These are phyloP conservation scores for Neocloeon triangulifer DNA, from an alignment of 1,140 invertebrate species.

Conservation along the genomic window DNA sequence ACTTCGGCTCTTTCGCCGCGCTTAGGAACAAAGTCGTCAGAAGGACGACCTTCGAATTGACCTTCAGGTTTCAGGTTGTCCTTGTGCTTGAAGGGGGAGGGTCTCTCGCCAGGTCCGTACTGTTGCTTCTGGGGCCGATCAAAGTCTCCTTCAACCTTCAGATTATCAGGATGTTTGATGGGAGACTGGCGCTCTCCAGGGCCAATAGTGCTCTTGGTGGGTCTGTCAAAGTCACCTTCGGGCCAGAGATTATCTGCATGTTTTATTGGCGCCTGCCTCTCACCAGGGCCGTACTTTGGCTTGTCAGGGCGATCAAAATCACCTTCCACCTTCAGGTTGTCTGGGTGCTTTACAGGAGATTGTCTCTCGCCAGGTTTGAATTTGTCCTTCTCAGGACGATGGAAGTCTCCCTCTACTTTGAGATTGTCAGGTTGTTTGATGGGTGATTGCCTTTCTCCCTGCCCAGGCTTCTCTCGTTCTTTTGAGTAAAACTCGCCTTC, in stretches of 20 bases:
- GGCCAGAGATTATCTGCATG: slow-evolving; percentile 28
- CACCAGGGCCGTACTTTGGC: neutral
- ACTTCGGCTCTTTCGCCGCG: slow-evolving; percentile 12
- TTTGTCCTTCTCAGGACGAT: slow-evolving; percentile 9
- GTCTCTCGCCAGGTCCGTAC: slow-evolving; percentile 18
- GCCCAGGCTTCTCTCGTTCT: slow-evolving; percentile 12
- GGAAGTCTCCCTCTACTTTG: slow-evolving; percentile 5
- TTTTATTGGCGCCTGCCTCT: slow-evolving; percentile 9
- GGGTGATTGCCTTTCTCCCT: slow-evolving; percentile 8
- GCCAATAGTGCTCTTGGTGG: slow-evolving; percentile 15
- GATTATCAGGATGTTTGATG: slow-evolving; percentile 26
- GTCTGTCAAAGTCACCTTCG: slow-evolving; percentile 22
- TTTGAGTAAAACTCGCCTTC: slow-evolving; percentile 15
- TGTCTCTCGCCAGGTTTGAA: slow-evolving; percentile 13
- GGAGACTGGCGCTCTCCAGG: slow-evolving; percentile 17
- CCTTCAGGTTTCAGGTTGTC: slow-evolving; percentile 12
- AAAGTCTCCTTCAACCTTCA: slow-evolving; percentile 25
- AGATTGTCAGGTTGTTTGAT: slow-evolving; percentile 3
- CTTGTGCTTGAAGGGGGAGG: slow-evolving; percentile 5
- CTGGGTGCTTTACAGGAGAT: slow-evolving; percentile 11
- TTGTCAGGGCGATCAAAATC: slow-evolving; percentile 7
- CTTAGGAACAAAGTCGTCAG: slow-evolving; percentile 12
- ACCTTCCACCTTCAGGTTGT: slow-evolving; percentile 12
- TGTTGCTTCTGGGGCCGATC: slow-evolving; percentile 12
- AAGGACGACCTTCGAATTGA: slow-evolving; percentile 6